phyloP scores from a whole-genome alignment of 2,113 vertebrate genomes.

The Otolemur garnettii region DNA sequence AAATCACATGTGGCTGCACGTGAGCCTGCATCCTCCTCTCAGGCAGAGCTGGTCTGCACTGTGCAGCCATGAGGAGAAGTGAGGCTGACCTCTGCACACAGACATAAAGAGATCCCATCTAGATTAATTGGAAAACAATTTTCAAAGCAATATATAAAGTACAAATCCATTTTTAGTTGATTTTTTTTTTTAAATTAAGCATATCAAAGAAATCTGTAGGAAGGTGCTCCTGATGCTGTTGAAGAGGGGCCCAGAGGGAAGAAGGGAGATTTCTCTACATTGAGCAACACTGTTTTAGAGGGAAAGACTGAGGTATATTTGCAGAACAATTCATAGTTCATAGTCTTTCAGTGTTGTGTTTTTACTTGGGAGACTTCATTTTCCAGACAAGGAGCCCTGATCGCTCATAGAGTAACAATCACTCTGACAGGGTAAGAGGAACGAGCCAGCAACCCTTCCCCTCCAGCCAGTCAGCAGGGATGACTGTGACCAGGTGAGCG shows the following conservation, averaged over 20 bases:
- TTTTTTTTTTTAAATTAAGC: neutral
- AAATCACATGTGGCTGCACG: neutral
- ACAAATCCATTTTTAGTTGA: neutral
- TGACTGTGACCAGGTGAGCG: neutral
- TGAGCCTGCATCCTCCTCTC: slow-evolving; percentile 38
- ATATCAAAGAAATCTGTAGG: neutral
- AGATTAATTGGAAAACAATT: slow-evolving; percentile 5
- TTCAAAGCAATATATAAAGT: slow-evolving; percentile 54
- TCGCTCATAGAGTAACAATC: neutral
- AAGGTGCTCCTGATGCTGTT: neutral
- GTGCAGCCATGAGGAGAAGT: neutral
- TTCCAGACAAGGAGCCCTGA: neutral
- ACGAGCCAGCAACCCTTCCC: neutral
- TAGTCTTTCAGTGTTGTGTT: neutral
- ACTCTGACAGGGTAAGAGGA: neutral
- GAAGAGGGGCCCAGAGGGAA: neutral
- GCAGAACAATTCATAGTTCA: neutral
- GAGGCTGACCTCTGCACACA: neutral
- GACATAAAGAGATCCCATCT: neutral
- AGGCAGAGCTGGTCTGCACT: neutral
- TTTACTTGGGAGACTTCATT: neutral
- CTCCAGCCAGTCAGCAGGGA: neutral
- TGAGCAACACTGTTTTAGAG: neutral
- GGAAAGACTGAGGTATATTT: neutral
- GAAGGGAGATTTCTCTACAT: neutral